Base-by-base conservation (phyloP, 1,140 invertebrate genomes). In the Temnothorax curvispinosus region DNA sequence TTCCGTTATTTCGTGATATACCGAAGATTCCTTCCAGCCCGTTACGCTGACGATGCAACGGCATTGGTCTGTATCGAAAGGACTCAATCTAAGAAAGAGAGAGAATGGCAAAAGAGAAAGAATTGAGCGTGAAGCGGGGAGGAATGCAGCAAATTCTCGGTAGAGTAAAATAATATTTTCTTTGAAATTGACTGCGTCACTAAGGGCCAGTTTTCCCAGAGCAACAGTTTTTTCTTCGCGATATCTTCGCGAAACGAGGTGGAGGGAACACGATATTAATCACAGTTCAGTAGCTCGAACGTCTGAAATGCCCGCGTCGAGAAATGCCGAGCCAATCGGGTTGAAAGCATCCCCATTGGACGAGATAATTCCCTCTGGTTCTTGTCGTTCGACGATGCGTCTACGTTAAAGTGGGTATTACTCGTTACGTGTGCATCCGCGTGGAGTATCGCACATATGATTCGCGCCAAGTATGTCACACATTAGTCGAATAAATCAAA, bases 331-430 rank as follows among this genome's bases (percentile, higher is more conserved):
- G 91, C 87, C 92, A 90, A 92, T 93, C 88, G 90, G 76, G 81
- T 77, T 92, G 89, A 93, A 92, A 92, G 91, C 92, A 91, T 92
- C 88, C 88, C 92, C 90, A 87, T 87, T 90, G 88, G 89, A 86
- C 82, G 62, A 74, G 86, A 78, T 62, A 74, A 71, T 88, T 77
- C 77, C 74, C 78, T 58, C 44, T 86, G 74, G 60, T 78, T 85
- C 76, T 80, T 64, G 81, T 85, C 69, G 86, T 81, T 71, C 86
- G 54, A 72, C 71, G 88, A 85, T 86, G 75, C 86, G 54, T 69
- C 58, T 56, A 69, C 8, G 60, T 56, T 85, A 74, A 86, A 81
- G 32, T 47, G 56, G 69, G 65, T 74, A 72, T 90, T 52, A 27
- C 27, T 27, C 27, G 1, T 27, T 27, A 50, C 56, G 50, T 38